These are phyloP conservation scores for Dexiosoma caninum DNA, from an alignment of 2,888 invertebrate species.

Conservation along the genomic window DNA sequence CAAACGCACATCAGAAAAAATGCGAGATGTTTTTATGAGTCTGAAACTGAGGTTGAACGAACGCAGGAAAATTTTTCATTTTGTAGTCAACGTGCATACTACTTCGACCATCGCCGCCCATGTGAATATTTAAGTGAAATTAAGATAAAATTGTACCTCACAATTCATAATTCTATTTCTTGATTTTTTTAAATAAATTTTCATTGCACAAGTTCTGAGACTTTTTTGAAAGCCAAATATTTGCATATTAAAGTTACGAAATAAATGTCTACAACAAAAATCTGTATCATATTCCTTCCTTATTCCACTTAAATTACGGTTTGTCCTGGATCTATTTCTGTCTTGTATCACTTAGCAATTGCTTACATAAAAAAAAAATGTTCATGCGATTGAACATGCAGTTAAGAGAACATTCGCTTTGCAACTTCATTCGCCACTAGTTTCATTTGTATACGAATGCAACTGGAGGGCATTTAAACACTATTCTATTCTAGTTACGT, in stretches of 20 bases:
- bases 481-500: slow-evolving; percentile 2
- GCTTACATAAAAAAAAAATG: background rate
- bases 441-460: background rate
- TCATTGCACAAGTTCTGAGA: background rate
- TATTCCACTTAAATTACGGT: background rate
- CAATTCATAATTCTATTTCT: background rate
- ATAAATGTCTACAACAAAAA: background rate
- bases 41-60: too few relatives aligned
- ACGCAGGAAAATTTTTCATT: too few relatives aligned
- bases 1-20: too few relatives aligned
- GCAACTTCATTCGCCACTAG: slow-evolving; percentile 8
- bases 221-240: slow-evolving; percentile 38
- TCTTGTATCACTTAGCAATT: background rate
- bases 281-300: slow-evolving; percentile 14
- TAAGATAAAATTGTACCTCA: background rate
- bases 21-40: too few relatives aligned
- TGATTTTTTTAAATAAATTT: slow-evolving; percentile 21
- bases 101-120: too few relatives aligned
- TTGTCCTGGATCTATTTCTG: slow-evolving; percentile 1
- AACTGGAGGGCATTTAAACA: slow-evolving; percentile 41
- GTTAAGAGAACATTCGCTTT: slow-evolving; percentile 9
- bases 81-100: too few relatives aligned
- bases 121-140: too few relatives aligned
- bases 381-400: slow-evolving; percentile 9
- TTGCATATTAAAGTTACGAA: slow-evolving; percentile 34